These are phyloP conservation scores for Cydia pomonella DNA, from an alignment of 1,140 invertebrate genomes.

Conservation along the genomic window DNA sequence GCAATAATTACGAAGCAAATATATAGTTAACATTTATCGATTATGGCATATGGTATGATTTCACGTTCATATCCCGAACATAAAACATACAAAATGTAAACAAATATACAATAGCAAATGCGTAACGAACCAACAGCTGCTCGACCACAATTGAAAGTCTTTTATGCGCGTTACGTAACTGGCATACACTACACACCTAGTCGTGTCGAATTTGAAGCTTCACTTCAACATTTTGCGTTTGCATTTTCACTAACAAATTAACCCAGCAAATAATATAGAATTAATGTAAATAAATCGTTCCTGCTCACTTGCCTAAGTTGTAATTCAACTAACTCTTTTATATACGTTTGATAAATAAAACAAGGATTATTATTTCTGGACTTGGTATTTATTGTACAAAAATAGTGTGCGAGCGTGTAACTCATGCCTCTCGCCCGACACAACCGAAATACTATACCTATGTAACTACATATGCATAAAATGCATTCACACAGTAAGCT, in stretches of 20 bases:
- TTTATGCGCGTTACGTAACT: slow-evolving; percentile 62
- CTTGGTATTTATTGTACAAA: slow-evolving; percentile 80
- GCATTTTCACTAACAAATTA: slow-evolving; percentile 39
- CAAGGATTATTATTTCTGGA: slow-evolving; percentile 66
- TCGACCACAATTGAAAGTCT: slow-evolving; percentile 69
- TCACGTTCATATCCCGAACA: slow-evolving; percentile 38
- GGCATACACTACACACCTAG: slow-evolving; percentile 9
- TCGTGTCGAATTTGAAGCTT: background rate
- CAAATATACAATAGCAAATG: slow-evolving; percentile 58
- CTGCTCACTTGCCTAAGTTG: too few relatives aligned
- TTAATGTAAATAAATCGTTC: too few relatives aligned
- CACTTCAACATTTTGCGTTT: slow-evolving; percentile 35
- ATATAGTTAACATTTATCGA: too few relatives aligned
- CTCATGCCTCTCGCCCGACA: slow-evolving; percentile 73
- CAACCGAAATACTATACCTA: slow-evolving; percentile 75
- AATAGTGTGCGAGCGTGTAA: slow-evolving; percentile 80
- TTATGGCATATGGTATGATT: slow-evolving; percentile 8
- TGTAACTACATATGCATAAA: slow-evolving; percentile 73
- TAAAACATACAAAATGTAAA: slow-evolving; percentile 49
- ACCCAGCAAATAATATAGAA: too few relatives aligned
- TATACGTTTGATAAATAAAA: slow-evolving; percentile 61
- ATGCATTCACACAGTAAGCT: slow-evolving; percentile 78
- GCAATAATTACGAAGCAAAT: too few relatives aligned
- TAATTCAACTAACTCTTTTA: background rate
- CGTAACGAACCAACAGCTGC: slow-evolving; percentile 66